These are phyloP conservation scores for Saxicola maurus DNA, from an alignment of 2,797 vertebrate species.

Conservation along the genomic window DNA sequence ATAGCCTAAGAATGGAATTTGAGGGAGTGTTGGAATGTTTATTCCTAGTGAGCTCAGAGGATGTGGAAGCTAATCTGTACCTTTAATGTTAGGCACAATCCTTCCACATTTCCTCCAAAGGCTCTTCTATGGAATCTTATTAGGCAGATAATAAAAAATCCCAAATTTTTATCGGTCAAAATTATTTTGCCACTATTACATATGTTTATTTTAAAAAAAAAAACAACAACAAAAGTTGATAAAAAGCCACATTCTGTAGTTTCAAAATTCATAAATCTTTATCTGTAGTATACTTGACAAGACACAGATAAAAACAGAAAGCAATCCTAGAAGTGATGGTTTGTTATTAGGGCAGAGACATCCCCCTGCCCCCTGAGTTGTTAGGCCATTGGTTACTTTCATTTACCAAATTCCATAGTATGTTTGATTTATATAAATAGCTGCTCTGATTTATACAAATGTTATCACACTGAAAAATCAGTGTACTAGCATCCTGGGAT, in stretches of 20 bases:
- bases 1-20: background rate
- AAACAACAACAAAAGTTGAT: background rate
- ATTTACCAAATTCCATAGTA: background rate
- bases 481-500: background rate
- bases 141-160: background rate
- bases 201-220: background rate
- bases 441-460: background rate
- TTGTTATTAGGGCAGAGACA: background rate
- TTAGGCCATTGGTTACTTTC: background rate
- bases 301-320: background rate
- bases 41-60: background rate
- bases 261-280: background rate
- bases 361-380: accelerated
- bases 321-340: background rate
- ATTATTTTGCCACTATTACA: background rate
- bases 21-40: background rate
- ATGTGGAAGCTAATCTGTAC: background rate
- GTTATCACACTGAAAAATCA: background rate
- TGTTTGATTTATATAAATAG: background rate
- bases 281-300: background rate
- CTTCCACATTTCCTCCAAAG: background rate
- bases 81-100: background rate
- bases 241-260: background rate
- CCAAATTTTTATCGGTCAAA: background rate
- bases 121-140: background rate